phyloP scores from a whole-genome alignment of 2,888 invertebrate species.

The Orthonevra nobilis region DNA sequence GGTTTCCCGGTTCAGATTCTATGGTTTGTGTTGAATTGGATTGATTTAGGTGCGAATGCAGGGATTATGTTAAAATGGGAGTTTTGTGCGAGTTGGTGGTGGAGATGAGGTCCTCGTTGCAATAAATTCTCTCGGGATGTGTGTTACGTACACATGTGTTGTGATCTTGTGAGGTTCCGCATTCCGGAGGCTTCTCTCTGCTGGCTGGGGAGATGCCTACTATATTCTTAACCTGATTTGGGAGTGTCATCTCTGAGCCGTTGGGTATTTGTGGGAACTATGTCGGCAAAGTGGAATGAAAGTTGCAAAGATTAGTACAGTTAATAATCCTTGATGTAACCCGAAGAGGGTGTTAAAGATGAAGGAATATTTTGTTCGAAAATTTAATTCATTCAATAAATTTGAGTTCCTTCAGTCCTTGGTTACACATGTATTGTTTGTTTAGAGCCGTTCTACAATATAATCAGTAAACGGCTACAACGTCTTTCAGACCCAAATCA shows the following conservation, averaged over 20 bases:
- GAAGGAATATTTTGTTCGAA: too few species aligned
- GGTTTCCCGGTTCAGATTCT: slow-evolving; percentile 34
- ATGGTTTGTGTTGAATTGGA: slow-evolving; percentile 33
- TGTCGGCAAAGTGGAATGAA: slow-evolving; percentile 33
- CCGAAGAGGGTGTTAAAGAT: too few species aligned
- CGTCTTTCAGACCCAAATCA: too few species aligned
- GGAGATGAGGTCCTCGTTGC: slow-evolving; percentile 47
- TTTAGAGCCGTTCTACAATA: too few species aligned
- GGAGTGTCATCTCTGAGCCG: slow-evolving; percentile 23
- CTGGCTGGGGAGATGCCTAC: slow-evolving; percentile 13
- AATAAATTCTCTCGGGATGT: slow-evolving; percentile 64
- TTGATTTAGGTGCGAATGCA: slow-evolving; percentile 69
- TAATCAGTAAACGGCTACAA: too few species aligned
- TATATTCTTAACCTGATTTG: slow-evolving; percentile 35
- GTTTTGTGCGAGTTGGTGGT: slow-evolving; percentile 3
- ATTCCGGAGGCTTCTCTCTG: slow-evolving; percentile 48
- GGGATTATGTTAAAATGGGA: slow-evolving; percentile 62
- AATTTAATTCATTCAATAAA: too few species aligned
- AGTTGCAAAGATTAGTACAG: too few species aligned
- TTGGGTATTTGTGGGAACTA: slow-evolving; percentile 26
- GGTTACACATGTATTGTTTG: too few species aligned
- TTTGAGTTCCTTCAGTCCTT: too few species aligned
- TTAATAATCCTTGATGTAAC: too few species aligned
- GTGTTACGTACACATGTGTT: slow-evolving; percentile 54
- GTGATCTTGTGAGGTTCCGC: slow-evolving; percentile 58